Conservation (phyloP, 1,140 invertebrate genomes). For the Sycophaga agraensis region DNA sequence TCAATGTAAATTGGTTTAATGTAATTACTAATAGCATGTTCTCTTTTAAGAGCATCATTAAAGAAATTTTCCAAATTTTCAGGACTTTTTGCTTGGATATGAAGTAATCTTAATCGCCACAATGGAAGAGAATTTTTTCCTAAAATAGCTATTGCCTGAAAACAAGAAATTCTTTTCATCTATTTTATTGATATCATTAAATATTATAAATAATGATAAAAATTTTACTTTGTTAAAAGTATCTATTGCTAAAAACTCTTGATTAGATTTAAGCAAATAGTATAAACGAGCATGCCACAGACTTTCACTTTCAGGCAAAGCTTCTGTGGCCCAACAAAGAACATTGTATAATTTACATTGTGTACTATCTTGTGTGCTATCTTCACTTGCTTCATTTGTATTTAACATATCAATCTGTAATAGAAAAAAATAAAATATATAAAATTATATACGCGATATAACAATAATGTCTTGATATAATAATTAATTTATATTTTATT, state of each 20-base stretch:
- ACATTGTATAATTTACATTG: slow-evolving; percentile 49
- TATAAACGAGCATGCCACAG: slow-evolving; percentile 56
- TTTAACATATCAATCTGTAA: slow-evolving; percentile 49
- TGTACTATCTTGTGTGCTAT: slow-evolving; percentile 34
- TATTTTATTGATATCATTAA: not conserved
- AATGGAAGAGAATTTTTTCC: slow-evolving; percentile 51
- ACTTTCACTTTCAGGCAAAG: slow-evolving; percentile 50
- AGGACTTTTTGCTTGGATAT: slow-evolving; percentile 49
- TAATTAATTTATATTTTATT: slow-evolving; percentile 3
- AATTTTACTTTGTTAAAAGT: slow-evolving; percentile 44
- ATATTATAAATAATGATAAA: not conserved
- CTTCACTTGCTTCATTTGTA: slow-evolving; percentile 34
- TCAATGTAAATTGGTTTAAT: slow-evolving; percentile 59
- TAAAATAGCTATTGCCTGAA: slow-evolving; percentile 48
- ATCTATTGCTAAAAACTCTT: slow-evolving; percentile 43
- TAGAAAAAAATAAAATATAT: slow-evolving; percentile 22
- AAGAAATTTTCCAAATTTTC: slow-evolving; percentile 55
- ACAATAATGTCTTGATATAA: not conserved
- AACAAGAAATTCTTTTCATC: slow-evolving; percentile 31
- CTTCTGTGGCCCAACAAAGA: slow-evolving; percentile 51
- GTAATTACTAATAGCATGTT: slow-evolving; percentile 43
- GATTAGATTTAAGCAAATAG: slow-evolving; percentile 44
- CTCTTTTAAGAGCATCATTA: slow-evolving; percentile 48
- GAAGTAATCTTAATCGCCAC: slow-evolving; percentile 56
- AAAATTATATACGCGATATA: slow-evolving; percentile 17